Conservation (phyloP, 2,797 vertebrate species). For the Neosilurus mollespiculum region DNA sequence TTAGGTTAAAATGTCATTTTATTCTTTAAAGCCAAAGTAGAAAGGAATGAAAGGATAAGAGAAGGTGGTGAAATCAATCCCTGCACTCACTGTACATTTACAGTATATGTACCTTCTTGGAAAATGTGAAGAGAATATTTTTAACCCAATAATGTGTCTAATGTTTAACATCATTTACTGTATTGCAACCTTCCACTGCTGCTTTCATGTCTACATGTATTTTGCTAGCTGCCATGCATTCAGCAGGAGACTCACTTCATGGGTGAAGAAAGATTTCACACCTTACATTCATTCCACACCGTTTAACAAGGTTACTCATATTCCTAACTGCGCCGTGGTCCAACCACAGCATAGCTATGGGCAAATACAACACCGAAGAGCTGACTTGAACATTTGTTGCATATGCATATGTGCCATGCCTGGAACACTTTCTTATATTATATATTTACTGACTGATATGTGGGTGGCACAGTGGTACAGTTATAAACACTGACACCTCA, state of each 20-base stretch:
- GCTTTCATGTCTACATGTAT: slow-evolving; percentile 19
- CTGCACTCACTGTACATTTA: too few relatives aligned
- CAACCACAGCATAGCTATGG: slow-evolving; percentile 24
- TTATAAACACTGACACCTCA: too few relatives aligned
- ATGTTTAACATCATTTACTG: not conserved
- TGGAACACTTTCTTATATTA: not conserved
- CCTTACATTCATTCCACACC: slow-evolving; percentile 40
- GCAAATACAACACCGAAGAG: slow-evolving; percentile 14
- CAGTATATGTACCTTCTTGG: not conserved
- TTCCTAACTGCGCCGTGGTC: slow-evolving; percentile 33
- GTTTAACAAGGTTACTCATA: slow-evolving; percentile 47
- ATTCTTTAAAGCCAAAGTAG: not conserved
- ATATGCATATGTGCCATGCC: not conserved
- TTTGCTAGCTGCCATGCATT: slow-evolving; percentile 34
- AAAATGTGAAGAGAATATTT: not conserved
- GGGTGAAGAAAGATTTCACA: slow-evolving; percentile 46
- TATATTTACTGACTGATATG: too few relatives aligned
- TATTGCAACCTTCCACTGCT: not conserved
- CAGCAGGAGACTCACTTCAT: slow-evolving; percentile 41
- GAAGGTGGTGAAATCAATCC: not conserved
- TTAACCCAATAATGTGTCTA: not conserved
- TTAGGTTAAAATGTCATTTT: not conserved
- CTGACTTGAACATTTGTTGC: slow-evolving; percentile 3
- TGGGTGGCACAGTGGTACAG: too few relatives aligned
- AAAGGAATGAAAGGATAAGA: not conserved